Conservation (phyloP, 2,888 invertebrate species). For the Leptothorax acervorum region DNA sequence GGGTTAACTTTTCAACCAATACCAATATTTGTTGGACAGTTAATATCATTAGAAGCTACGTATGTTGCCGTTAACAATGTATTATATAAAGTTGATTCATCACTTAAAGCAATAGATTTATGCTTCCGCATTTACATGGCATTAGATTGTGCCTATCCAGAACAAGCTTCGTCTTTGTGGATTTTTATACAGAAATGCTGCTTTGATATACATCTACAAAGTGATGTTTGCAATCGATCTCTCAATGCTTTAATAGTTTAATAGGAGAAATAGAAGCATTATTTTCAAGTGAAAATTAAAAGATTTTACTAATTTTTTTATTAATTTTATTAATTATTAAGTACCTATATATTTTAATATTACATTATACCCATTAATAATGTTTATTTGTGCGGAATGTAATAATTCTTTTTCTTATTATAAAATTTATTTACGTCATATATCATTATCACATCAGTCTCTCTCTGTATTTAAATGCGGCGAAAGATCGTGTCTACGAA, state of each 20-base stretch:
- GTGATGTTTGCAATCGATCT: neutral
- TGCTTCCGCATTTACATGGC: slow-evolving; percentile 1
- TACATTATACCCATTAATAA: neutral
- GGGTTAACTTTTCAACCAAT: neutral
- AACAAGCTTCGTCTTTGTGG: neutral
- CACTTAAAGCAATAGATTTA: neutral
- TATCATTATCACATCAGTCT: neutral
- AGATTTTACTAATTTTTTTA: neutral
- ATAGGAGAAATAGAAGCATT: neutral
- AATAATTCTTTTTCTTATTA: neutral
- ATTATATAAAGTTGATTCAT: neutral
- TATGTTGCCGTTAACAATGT: neutral
- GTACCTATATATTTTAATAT: too few species aligned
- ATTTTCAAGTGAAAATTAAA: neutral
- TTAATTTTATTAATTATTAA: neutral
- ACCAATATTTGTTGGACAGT: neutral
- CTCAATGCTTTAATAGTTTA: neutral
- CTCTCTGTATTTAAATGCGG: neutral
- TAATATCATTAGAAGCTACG: neutral
- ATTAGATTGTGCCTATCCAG: neutral
- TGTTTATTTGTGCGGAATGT: neutral
- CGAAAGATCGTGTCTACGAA: neutral
- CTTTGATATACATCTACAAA: neutral
- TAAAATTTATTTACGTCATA: neutral
- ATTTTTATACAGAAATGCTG: neutral